These are phyloP conservation scores for Araneus ventricosus DNA, from an alignment of 1,140 invertebrate species.

Conservation along the genomic window DNA sequence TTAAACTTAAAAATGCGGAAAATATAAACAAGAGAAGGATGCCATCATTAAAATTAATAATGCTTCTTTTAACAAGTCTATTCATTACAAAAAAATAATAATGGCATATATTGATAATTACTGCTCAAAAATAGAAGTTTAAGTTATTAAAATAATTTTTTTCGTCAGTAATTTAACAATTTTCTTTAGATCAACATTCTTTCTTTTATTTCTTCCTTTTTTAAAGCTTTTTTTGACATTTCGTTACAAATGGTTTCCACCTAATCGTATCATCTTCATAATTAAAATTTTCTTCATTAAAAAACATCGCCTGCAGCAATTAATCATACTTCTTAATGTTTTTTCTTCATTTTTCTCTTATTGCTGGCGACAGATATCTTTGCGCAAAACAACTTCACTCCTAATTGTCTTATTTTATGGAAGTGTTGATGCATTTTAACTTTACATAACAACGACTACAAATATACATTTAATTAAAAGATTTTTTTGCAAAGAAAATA, in stretches of 20 bases:
- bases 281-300: background rate
- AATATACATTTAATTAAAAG: slow-evolving; percentile 29
- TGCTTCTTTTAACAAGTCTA: no score
- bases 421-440: background rate
- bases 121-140: background rate
- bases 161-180: background rate
- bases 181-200: background rate
- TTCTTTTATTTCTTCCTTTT: background rate
- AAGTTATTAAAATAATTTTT: background rate
- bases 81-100: no score
- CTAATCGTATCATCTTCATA: background rate
- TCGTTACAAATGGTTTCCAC: background rate
- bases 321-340: background rate
- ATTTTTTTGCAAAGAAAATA: background rate
- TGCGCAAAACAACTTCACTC: background rate
- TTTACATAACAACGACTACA: background rate
- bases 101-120: background rate
- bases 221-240: background rate
- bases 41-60: no score
- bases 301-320: background rate
- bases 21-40: no score
- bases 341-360: background rate
- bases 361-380: background rate
- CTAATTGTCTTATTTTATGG: slow-evolving; percentile 28
- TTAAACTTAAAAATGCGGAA: no score